Evolutionary conservation across 2,888 invertebrate species (phyloP), one percentile per base, ranked within the genome.

Genomic region (Chaitophorus viminalis): DNA sequence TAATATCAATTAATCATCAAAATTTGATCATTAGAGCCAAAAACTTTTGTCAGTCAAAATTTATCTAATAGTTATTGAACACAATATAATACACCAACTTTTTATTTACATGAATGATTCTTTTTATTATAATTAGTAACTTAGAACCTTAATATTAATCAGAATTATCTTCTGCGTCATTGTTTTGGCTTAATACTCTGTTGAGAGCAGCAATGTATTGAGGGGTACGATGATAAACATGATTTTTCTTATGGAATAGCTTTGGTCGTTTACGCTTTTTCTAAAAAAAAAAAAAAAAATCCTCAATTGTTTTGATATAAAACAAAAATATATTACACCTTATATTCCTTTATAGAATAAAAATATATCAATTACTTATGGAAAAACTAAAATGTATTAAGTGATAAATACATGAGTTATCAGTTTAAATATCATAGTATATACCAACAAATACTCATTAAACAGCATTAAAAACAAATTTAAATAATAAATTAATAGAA

Each of bases 181-280:
- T 87, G 36, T 87, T 87, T 78, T 86, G 83, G 29, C 88, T 65
- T 21, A 89, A 89, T 46, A 88, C 77, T 85, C 90, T 89, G 88
- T 89, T 89, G 89, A 89, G 86, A 76, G 89, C 86, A 87, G 90
- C 88, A 88, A 88, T 89, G 88, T 89, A 88, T 88, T 88, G 82
- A 89, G 90, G 90, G 70, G 90, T 90, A 89, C 90, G 89, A 89
- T 90, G 90, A 89, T 90, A 90, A 89, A 95, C 95, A 93, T 96
- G 96, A 92, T 95, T 94, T 93, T 97, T 97, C 93, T 95, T 94
- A 94, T 96, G 94, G 93, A 96, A 94, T 94, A 96, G 96, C 93
- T 95, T 95, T 93, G 95, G 94, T 92, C 94, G 93, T 72, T 90
- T 90, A 88, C 90, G 89, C 89, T 91, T 90, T 89, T 90, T 91